Evolutionary conservation across 2,797 vertebrate species (phyloP).

Genomic region (Macropus fuliginosus): DNA sequence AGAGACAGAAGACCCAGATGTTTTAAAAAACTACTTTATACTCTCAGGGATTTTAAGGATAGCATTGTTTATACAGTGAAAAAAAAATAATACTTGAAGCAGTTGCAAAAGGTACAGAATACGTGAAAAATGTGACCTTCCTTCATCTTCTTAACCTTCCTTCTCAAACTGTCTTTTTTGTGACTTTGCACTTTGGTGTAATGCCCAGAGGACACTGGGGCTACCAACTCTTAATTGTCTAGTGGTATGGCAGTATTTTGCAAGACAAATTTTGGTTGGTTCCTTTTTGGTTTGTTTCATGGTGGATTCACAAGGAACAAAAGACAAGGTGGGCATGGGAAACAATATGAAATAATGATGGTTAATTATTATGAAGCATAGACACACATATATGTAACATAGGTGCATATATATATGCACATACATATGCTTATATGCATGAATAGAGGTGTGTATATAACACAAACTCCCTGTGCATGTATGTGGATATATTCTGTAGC

Average conservation of each 20-base stretch:
- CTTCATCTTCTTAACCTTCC: background rate
- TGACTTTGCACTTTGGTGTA: background rate
- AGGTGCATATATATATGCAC: too few relatives aligned
- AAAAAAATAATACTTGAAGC: background rate
- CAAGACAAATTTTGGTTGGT: background rate
- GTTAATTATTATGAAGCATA: background rate
- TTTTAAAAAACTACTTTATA: background rate
- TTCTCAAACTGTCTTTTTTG: background rate
- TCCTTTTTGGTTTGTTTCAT: constrained; percentile 26
- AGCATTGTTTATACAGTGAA: background rate
- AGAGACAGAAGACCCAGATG: background rate
- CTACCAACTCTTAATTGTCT: background rate
- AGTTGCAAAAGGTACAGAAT: constrained; percentile 1
- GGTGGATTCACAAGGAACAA: background rate
- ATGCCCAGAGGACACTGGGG: background rate
- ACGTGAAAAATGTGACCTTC: background rate
- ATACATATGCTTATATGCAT: too few relatives aligned
- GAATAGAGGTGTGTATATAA: too few relatives aligned
- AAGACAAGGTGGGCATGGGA: background rate
- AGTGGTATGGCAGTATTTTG: background rate
- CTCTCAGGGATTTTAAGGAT: background rate
- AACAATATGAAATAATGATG: constrained; percentile 42
- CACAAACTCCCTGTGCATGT: too few relatives aligned
- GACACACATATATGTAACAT: too few relatives aligned
- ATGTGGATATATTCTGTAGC: too few relatives aligned